Conservation (phyloP, 2,113 vertebrate genomes). For the Theristicus caerulescens region DNA sequence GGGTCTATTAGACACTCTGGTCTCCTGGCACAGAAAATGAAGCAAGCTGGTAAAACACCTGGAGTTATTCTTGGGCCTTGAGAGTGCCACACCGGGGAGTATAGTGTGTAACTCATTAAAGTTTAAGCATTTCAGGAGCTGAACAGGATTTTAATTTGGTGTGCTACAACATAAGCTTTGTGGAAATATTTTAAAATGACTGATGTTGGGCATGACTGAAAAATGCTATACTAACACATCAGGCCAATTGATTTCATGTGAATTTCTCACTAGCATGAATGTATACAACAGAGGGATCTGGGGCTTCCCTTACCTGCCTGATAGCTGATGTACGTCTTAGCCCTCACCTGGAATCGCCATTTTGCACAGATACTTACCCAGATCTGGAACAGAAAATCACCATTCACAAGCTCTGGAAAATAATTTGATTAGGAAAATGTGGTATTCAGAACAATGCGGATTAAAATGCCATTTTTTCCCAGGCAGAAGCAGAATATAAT, state of each 20-base stretch:
- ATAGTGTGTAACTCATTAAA: conserved; percentile 2
- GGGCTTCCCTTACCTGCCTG: not conserved
- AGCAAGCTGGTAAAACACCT: conserved; percentile 46
- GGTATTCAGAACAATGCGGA: not conserved
- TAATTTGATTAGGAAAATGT: not conserved
- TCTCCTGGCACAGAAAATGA: not conserved
- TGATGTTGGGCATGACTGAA: not conserved
- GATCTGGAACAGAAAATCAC: not conserved
- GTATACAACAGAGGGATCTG: not conserved
- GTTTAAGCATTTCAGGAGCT: conserved; percentile 35
- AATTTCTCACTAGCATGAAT: not conserved
- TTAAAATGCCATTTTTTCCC: conserved; percentile 1
- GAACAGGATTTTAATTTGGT: conserved; percentile 31
- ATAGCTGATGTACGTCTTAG: not conserved
- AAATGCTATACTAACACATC: not conserved
- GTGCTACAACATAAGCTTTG: conserved; percentile 13
- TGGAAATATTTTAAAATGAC: conserved; percentile 13
- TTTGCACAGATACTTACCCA: not conserved
- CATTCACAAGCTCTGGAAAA: not conserved
- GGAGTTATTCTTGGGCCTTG: conserved; percentile 37
- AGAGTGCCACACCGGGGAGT: not conserved
- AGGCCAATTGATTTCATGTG: not conserved
- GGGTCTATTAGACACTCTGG: not conserved
- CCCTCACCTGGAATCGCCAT: not conserved
- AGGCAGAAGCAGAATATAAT: not conserved